phyloP scores from a whole-genome alignment of 2,888 invertebrate species.

The Hypomecis atomaria region DNA sequence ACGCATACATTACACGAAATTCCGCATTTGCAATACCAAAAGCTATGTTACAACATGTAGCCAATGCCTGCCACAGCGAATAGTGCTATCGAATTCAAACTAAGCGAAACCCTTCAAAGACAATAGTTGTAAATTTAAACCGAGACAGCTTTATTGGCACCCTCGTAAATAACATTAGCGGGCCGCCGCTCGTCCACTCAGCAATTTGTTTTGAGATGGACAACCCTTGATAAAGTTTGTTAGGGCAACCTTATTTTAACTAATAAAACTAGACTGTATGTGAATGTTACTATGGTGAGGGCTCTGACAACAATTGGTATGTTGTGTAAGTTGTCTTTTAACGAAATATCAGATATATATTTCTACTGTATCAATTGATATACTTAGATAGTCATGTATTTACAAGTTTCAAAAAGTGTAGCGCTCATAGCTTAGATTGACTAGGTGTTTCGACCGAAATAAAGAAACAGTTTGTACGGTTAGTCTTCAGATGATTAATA shows the following conservation, averaged over 20 bases:
- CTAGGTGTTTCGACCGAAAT: no score
- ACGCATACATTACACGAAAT: no score
- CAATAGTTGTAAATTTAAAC: slow-evolving; percentile 69
- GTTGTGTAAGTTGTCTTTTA: no score
- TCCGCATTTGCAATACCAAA: no score
- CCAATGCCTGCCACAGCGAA: slow-evolving; percentile 1
- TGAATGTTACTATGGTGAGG: background rate
- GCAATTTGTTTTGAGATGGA: slow-evolving; percentile 48
- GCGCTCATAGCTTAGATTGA: no score
- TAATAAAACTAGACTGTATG: background rate
- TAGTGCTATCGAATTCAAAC: slow-evolving; percentile 16
- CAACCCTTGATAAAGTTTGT: slow-evolving; percentile 29
- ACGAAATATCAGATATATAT: no score
- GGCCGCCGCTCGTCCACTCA: slow-evolving; percentile 59
- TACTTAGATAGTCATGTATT: no score
- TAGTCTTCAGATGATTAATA: no score
- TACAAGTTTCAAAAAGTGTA: no score
- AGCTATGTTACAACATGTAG: background rate
- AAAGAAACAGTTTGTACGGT: no score
- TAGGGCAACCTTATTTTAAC: slow-evolving; percentile 12
- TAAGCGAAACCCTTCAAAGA: slow-evolving; percentile 44
- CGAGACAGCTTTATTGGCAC: slow-evolving; percentile 74
- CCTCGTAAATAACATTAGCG: slow-evolving; percentile 75
- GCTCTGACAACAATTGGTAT: background rate
- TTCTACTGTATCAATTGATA: no score